A percentile compares a stretch with the other conserved stretches of the same genome.
phyloP scores from a whole-genome alignment of 2,797 vertebrate genomes.

The Myotis daubentonii region DNA sequence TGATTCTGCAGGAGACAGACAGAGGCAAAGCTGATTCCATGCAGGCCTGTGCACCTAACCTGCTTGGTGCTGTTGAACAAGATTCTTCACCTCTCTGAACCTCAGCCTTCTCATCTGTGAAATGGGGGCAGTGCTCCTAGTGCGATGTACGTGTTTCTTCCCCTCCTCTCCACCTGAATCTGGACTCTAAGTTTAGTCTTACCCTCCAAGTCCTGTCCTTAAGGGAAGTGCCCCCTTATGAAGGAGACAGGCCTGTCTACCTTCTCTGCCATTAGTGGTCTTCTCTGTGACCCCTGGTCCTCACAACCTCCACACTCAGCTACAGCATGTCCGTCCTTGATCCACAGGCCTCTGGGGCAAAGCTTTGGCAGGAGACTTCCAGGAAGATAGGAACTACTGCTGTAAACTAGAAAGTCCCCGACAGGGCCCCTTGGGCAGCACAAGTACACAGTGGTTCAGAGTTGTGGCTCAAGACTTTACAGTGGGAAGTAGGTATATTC shows the following conservation, averaged over 20 bases:
- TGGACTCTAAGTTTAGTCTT: not conserved
- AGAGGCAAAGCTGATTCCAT: not conserved
- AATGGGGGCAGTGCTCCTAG: not conserved
- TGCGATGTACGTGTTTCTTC: not conserved
- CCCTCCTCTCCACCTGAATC: not conserved
- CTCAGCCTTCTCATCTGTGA: constrained; percentile 10
- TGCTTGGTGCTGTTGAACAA: not conserved
- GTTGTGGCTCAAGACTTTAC: not conserved
- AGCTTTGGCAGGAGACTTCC: not conserved
- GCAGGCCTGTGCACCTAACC: not conserved
- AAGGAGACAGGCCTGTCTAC: not conserved
- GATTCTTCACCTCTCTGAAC: not conserved
- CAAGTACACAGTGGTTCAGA: not conserved
- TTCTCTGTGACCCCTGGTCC: not conserved
- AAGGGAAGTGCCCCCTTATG: not conserved
- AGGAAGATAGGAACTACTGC: not conserved
- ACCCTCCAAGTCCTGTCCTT: not conserved
- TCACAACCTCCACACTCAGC: not conserved
- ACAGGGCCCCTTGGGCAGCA: not conserved
- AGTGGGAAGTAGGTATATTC: not conserved
- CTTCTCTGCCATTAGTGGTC: not conserved
- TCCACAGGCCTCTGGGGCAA: not conserved
- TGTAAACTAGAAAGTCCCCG: not conserved
- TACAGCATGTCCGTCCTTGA: not conserved
- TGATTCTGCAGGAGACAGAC: not conserved